Base-by-base conservation (phyloP, 2,888 invertebrate species). In the Dione juno region DNA sequence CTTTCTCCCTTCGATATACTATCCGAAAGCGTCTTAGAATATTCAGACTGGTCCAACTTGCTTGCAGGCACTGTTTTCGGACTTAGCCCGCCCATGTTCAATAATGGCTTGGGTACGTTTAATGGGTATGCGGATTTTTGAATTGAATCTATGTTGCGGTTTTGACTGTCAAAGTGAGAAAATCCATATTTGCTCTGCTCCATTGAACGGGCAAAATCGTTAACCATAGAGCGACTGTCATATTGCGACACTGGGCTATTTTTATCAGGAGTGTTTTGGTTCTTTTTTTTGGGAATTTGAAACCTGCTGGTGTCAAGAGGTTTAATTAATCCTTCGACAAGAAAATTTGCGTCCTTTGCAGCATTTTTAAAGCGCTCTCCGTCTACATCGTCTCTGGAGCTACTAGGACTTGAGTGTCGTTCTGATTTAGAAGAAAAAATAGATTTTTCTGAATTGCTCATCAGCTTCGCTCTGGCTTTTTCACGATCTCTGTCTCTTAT, bases 211-310 rank as follows among this genome's bases (percentile, higher is more conserved):
- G 90, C 79, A 75, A 92, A 91, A 76, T 93, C 93, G 77, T 93
- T 91, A 6, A 92, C 89, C 84, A 92, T 83, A 3, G 92, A 87
- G 8, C 93, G 86, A 72, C 81, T 85, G 74, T 92, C 93, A 76
- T 90, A 92, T 70, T 90, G 92, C 1, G 90, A 83, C 0, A 86
- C 84, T 5, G 89, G 86, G 75, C 84, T 90, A 71, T 85, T 90
- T 79, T 94, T 93, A 75, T 94, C 94, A 11, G 89, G 87, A n/a
- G 92, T 88, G 37, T 84, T 88, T 79, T 92, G 90, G 75, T 92
- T 93, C 81, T 93, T 91, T 71, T 97, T 85, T 88, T 97, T 97
- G 0, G 97, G 97, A 80, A 97, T 97, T 92, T 97, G 97, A 89
- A 97, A 97, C 81, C 97, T 97, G 70, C 96, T 96, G 69, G 95